These are phyloP conservation scores for Zaprionus vittiger DNA, from an alignment of 1,140 invertebrate species.

Conservation along the genomic window DNA sequence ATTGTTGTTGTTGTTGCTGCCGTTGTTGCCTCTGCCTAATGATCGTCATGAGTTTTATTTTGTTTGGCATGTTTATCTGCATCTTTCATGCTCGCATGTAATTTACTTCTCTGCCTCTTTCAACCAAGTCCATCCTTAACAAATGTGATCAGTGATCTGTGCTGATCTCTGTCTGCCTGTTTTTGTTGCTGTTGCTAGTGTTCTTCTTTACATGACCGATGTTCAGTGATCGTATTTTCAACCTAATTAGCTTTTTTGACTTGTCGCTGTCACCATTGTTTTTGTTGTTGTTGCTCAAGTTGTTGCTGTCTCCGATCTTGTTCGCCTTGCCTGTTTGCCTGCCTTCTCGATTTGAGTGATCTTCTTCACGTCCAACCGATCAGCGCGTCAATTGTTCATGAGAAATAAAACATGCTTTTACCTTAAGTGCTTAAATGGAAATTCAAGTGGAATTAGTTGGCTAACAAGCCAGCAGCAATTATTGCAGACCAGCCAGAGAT, in stretches of 20 bases:
- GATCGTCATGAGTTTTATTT: conserved; percentile 71
- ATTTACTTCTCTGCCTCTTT: conserved; percentile 68
- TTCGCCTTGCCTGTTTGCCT: conserved; percentile 36
- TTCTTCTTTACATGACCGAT: conserved; percentile 23
- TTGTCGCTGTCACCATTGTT: conserved; percentile 16
- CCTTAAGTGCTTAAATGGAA: conserved; percentile 74
- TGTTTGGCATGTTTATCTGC: conserved; percentile 80
- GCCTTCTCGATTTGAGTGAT: conserved; percentile 50
- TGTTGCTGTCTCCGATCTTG: conserved; percentile 52
- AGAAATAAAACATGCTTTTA: conserved; percentile 70
- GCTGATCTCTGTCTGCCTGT: conserved; percentile 12
- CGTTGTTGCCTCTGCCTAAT: conserved; percentile 46
- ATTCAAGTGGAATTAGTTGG: conserved; percentile 74
- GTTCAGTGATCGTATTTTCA: conserved; percentile 50
- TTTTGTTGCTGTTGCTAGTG: background rate
- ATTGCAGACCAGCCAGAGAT: conserved; percentile 39
- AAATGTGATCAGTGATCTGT: conserved; percentile 35
- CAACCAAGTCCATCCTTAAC: conserved; percentile 6
- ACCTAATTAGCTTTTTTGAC: conserved; percentile 71
- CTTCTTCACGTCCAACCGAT: conserved; percentile 40
- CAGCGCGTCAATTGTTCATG: conserved; percentile 70
- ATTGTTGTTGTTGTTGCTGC: conserved; percentile 33
- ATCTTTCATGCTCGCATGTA: conserved; percentile 81
- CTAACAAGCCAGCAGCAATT: conserved; percentile 66
- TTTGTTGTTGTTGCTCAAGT: conserved; percentile 10